Conservation (phyloP, 2,888 invertebrate genomes). For the Suillia variegata region DNA sequence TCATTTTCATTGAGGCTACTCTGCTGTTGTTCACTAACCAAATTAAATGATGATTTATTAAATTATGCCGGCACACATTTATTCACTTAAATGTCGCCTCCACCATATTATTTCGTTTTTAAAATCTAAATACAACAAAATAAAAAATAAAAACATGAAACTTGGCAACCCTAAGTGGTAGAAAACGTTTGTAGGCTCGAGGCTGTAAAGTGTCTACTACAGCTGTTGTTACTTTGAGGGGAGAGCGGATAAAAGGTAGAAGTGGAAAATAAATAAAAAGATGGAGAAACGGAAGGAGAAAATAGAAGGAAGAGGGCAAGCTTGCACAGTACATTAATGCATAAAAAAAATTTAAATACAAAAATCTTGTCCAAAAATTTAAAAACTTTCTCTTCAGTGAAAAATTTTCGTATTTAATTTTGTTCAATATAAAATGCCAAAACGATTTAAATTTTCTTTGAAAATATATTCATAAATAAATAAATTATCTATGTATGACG, state of each 20-base stretch:
- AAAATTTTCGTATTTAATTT: too few relatives aligned
- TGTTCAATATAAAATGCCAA: too few relatives aligned
- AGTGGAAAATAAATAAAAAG: too few relatives aligned
- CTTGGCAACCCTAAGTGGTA: not conserved
- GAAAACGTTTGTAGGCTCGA: not conserved
- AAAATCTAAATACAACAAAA: not conserved
- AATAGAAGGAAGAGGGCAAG: not conserved
- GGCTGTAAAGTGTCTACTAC: not conserved
- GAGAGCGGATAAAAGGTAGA: not conserved
- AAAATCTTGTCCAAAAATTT: too few relatives aligned
- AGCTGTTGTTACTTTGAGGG: not conserved
- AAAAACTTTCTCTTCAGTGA: too few relatives aligned
- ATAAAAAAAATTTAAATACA: not conserved
- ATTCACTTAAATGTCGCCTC: not conserved
- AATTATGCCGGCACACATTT: not conserved
- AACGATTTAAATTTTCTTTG: too few relatives aligned
- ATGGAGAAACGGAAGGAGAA: not conserved
- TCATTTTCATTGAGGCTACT: too few relatives aligned
- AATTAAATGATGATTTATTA: not conserved
- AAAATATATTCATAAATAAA: too few relatives aligned
- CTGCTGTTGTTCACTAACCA: too few relatives aligned
- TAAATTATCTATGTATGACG: too few relatives aligned
- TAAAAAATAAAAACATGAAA: too few relatives aligned
- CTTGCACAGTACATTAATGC: not conserved
- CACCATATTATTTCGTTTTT: not conserved